Percentiles rank a stretch among this genome's conserved stretches.
phyloP scores from a whole-genome alignment of 1,140 invertebrate genomes.

The Drosophila asahinai region DNA sequence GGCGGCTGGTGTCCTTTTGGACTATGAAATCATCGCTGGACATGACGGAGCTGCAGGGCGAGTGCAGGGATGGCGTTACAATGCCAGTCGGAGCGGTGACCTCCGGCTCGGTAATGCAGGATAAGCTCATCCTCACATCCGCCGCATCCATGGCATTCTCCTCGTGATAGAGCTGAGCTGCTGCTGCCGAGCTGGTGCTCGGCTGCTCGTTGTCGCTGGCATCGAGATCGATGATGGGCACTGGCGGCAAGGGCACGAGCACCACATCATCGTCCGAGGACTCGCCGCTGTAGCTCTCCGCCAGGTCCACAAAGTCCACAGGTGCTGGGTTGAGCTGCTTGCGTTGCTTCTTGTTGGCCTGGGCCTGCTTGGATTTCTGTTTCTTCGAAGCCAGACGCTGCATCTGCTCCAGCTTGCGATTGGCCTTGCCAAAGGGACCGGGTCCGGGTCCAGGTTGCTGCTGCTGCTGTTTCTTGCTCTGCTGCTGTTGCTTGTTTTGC shows the following conservation, averaged over 20 bases:
- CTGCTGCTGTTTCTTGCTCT: constrained; percentile 32
- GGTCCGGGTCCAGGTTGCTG: not conserved
- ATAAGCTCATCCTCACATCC: constrained; percentile 50
- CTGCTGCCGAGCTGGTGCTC: not conserved
- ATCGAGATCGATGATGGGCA: constrained; percentile 69
- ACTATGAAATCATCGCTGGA: constrained; percentile 83
- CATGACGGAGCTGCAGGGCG: constrained; percentile 70
- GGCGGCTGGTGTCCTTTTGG: constrained; percentile 68
- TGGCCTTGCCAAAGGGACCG: constrained; percentile 66
- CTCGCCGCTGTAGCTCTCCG: constrained; percentile 39
- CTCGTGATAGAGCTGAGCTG: constrained; percentile 38
- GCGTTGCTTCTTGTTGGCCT: constrained; percentile 49
- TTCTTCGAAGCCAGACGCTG: constrained; percentile 62
- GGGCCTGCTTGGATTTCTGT: constrained; percentile 69
- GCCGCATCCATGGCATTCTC: constrained; percentile 77
- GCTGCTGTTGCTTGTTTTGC: constrained; percentile 17
- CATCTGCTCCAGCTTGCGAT: constrained; percentile 66
- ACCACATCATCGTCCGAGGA: constrained; percentile 72
- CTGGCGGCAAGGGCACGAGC: constrained; percentile 64
- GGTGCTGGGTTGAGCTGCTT: constrained; percentile 17
- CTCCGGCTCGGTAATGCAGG: constrained; percentile 6
- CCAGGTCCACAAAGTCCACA: constrained; percentile 59
- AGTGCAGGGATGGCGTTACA: constrained; percentile 29
- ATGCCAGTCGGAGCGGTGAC: not conserved
- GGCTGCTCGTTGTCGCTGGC: constrained; percentile 44